Conservation (phyloP, 2,888 invertebrate species). For the Camponotus fellah region DNA sequence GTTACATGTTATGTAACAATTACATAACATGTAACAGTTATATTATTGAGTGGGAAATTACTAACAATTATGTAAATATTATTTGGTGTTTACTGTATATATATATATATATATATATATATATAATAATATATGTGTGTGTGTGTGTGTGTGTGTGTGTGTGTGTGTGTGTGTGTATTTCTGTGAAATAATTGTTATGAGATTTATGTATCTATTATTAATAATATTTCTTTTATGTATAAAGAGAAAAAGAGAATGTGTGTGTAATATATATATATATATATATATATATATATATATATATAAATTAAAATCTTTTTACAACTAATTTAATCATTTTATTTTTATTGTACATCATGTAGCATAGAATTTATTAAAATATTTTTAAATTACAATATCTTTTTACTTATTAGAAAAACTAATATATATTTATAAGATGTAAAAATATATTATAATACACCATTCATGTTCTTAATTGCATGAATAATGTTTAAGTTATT, state of each 20-base stretch:
- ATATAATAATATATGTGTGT: not conserved
- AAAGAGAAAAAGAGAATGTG: not conserved
- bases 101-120: not conserved
- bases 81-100: too few relatives aligned
- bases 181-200: slow-evolving; percentile 3
- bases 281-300: not conserved
- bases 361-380: not conserved
- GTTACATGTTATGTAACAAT: too few relatives aligned
- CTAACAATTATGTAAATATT: too few relatives aligned
- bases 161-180: not conserved
- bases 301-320: slow-evolving; percentile 31
- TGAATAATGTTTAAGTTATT: not conserved
- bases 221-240: slow-evolving; percentile 4
- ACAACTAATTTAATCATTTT: not conserved
- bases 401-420: not conserved
- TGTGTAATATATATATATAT: not conserved
- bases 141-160: too few relatives aligned
- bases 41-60: too few relatives aligned
- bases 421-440: not conserved
- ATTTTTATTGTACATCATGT: not conserved
- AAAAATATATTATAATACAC: not conserved
- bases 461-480: not conserved
- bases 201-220: not conserved
- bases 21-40: too few relatives aligned
- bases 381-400: not conserved